A percentile compares a stretch with the other conserved stretches of the same genome.
Conservation (phyloP, 2,113 vertebrate species). For the Pongo abelii region DNA sequence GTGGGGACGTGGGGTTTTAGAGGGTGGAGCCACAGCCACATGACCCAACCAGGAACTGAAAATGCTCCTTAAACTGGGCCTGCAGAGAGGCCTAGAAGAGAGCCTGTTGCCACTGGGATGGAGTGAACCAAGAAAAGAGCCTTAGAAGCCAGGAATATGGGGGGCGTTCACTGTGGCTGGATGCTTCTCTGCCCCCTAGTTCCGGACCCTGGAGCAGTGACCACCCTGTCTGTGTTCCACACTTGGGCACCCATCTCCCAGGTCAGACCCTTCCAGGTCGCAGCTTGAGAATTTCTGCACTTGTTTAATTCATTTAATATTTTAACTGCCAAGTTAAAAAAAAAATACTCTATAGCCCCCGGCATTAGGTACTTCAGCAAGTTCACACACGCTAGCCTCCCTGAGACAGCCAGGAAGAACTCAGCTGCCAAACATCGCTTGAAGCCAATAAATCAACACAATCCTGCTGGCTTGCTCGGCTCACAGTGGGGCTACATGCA, state of each 20-base stretch:
- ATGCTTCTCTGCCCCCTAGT: background rate
- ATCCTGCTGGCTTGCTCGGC: constrained; percentile 30
- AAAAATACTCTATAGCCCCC: constrained; percentile 49
- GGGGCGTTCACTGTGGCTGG: accelerated
- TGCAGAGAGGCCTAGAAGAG: too few relatives aligned
- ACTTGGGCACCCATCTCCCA: accelerated
- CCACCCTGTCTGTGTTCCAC: accelerated
- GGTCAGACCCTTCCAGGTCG: constrained; percentile 43
- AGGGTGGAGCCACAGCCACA: background rate
- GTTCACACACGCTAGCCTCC: constrained; percentile 59
- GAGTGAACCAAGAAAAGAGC: background rate
- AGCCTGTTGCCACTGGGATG: accelerated
- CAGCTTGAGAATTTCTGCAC: constrained; percentile 62
- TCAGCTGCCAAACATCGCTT: constrained; percentile 51
- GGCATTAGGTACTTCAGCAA: background rate
- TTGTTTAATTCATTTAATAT: constrained; percentile 37
- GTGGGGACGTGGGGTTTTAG: background rate
- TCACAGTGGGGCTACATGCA: background rate
- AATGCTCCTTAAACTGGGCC: background rate
- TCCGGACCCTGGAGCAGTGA: background rate
- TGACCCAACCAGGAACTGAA: background rate
- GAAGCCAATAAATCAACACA: constrained; percentile 48
- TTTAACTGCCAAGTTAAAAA: constrained; percentile 28
- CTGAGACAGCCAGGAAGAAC: constrained; percentile 61
- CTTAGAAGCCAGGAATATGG: background rate